Conservation (phyloP, 2,797 vertebrate species). For the Alauda arvensis region DNA sequence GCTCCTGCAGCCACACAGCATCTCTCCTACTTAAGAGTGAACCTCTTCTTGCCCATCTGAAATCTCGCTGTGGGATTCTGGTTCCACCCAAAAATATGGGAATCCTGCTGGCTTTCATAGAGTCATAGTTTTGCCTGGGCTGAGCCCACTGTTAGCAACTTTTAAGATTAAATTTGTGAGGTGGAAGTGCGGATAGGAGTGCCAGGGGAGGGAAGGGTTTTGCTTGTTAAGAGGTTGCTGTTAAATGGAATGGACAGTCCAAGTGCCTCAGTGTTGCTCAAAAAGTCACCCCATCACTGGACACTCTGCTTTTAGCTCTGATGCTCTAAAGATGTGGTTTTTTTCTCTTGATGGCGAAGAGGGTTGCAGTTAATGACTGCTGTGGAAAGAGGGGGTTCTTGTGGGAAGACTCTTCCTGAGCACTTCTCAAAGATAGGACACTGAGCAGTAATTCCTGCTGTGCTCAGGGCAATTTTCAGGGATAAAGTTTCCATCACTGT, state of each 20-base stretch:
- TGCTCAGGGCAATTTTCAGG: constrained; percentile 7
- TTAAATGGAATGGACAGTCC: neutral
- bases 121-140: neutral
- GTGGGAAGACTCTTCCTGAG: neutral
- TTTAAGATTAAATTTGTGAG: neutral
- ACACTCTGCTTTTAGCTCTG: neutral
- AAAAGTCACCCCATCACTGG: neutral
- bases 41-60: neutral
- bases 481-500: neutral
- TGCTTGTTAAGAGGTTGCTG: neutral
- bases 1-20: neutral
- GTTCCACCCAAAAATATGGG: neutral
- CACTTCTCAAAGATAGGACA: constrained; percentile 4
- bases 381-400: neutral
- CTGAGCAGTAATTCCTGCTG: constrained; percentile 8
- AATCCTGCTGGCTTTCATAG: neutral
- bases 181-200: neutral
- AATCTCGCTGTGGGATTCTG: neutral
- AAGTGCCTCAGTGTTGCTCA: neutral
- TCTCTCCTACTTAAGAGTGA: neutral
- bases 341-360: neutral
- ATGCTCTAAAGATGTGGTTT: neutral
- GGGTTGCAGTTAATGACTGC: neutral
- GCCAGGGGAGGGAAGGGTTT: neutral
- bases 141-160: neutral